phyloP scores from a whole-genome alignment of 92 coral and sea anemone genomes.

The Montipora capitata region DNA sequence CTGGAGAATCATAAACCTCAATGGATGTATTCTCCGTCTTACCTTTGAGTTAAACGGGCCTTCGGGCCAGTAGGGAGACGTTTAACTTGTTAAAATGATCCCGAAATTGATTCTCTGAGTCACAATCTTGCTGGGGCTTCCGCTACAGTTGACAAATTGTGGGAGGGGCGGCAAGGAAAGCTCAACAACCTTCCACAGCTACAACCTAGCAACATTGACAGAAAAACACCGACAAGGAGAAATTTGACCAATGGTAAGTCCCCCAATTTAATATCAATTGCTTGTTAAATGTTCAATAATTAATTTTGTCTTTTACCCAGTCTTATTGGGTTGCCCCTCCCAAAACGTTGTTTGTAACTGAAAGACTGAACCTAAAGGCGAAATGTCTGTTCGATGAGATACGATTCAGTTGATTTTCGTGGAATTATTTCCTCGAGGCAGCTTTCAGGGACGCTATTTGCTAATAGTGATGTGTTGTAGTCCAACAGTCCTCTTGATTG shows the following conservation, averaged over 20 bases:
- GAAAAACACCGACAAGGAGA: not conserved
- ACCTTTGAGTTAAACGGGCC: not conserved
- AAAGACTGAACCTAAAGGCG: not conserved
- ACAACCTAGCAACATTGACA: not conserved
- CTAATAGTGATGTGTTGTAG: not conserved
- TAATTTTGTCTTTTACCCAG: not conserved
- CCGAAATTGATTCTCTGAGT: not conserved
- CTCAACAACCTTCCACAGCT: not conserved
- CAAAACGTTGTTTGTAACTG: not conserved
- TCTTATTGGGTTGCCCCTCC: not conserved
- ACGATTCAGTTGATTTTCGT: not conserved
- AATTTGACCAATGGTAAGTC: not conserved
- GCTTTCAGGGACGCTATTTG: not conserved
- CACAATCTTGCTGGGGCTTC: not conserved
- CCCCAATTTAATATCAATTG: not conserved
- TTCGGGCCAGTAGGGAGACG: not conserved
- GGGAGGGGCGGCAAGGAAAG: not conserved
- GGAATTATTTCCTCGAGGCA: not conserved
- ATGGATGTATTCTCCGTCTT: not conserved
- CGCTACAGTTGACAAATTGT: not conserved
- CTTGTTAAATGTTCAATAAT: not conserved
- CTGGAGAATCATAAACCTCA: not conserved
- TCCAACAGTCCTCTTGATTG: not conserved
- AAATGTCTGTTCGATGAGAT: not conserved
- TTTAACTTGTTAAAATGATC: not conserved